Evolutionary conservation across 2,888 invertebrate species (phyloP).

Genomic region (Ormyrus labotus): DNA sequence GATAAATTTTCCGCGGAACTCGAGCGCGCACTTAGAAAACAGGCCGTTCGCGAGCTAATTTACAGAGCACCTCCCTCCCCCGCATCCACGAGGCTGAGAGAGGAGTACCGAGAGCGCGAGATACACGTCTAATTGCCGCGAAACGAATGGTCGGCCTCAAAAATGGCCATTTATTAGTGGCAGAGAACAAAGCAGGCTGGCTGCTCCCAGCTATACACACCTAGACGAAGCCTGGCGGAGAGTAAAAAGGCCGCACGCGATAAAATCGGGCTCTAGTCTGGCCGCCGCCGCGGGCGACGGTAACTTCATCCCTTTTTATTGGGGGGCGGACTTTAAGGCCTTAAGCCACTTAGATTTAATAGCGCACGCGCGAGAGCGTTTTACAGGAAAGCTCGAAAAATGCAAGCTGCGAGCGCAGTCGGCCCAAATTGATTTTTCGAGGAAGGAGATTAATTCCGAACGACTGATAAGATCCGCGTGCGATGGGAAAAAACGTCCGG

Average conservation of each 20-base stretch:
- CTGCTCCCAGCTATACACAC: not conserved
- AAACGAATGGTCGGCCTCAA: conserved; percentile 41
- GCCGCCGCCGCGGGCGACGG: conserved; percentile 60
- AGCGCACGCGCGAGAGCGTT: conserved; percentile 61
- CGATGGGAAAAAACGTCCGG: not conserved
- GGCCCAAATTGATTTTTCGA: conserved; percentile 23
- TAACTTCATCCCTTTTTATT: conserved; percentile 73
- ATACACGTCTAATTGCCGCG: conserved; percentile 41
- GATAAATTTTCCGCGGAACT: conserved; percentile 3
- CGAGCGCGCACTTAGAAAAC: not conserved
- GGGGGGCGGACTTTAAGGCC: conserved; percentile 68
- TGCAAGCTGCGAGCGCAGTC: conserved; percentile 12
- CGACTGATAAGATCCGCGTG: not conserved
- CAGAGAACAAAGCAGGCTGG: conserved; percentile 13
- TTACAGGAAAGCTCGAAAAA: conserved; percentile 54
- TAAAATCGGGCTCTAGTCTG: conserved; percentile 48
- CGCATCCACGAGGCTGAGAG: not conserved
- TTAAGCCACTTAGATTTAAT: conserved; percentile 74
- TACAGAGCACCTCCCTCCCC: conserved; percentile 15
- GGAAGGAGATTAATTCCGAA: not conserved
- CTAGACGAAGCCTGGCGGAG: not conserved
- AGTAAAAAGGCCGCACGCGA: conserved; percentile 17
- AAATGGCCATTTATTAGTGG: conserved; percentile 41
- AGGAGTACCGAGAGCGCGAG: not conserved
- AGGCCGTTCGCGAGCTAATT: conserved; percentile 35